Conservation (phyloP, 2,888 invertebrate genomes). For the Prosapia bicincta region DNA sequence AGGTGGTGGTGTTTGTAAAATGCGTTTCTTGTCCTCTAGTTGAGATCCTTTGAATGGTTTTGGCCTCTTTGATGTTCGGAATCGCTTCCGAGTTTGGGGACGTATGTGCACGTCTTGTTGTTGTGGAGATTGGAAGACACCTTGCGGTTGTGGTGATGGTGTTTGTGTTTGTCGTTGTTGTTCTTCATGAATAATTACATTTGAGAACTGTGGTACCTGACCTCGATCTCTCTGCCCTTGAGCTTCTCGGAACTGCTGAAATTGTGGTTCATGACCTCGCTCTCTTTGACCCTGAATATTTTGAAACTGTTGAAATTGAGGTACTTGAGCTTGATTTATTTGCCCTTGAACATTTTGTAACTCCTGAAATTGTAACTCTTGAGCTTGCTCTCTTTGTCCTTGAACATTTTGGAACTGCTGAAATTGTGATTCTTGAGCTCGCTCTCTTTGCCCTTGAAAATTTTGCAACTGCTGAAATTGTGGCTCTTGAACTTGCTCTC, state of each 20-base stretch:
- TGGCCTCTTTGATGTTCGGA: background rate
- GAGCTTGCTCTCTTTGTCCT: background rate
- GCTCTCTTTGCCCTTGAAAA: background rate
- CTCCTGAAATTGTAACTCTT: background rate
- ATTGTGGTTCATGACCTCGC: background rate
- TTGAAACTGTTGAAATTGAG: background rate
- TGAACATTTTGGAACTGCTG: conserved; percentile 5
- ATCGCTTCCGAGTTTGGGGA: background rate
- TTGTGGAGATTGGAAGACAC: background rate
- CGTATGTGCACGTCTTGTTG: background rate
- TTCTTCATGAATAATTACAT: background rate
- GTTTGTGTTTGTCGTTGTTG: background rate
- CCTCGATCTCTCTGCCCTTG: background rate
- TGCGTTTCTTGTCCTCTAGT: background rate
- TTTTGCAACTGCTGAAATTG: background rate
- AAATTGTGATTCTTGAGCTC: conserved; percentile 1
- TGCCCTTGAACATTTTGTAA: background rate
- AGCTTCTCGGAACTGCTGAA: conserved; percentile 3
- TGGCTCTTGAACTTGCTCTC: background rate
- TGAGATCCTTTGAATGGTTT: background rate
- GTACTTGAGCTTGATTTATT: background rate
- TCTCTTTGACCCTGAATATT: background rate
- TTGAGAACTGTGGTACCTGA: background rate
- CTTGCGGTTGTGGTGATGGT: background rate
- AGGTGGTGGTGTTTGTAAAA: background rate